These are phyloP conservation scores for Brachyistius frenatus DNA, from an alignment of 2,113 vertebrate genomes.

Conservation along the genomic window DNA sequence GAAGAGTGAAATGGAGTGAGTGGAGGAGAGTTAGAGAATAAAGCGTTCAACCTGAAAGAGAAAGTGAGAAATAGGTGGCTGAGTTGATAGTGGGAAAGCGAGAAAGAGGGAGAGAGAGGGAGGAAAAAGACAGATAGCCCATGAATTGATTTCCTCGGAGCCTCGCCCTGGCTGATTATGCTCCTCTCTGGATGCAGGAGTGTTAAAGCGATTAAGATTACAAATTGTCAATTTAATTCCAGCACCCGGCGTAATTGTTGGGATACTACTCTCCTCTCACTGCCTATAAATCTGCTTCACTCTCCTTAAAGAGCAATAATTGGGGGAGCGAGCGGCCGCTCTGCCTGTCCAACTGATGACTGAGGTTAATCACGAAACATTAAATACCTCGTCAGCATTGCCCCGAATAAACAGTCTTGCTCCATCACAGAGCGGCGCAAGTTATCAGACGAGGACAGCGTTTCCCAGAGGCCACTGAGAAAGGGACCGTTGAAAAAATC, in stretches of 20 bases:
- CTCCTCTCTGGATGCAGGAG: slow-evolving; percentile 62
- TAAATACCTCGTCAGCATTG: slow-evolving; percentile 59
- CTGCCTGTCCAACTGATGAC: slow-evolving; percentile 43
- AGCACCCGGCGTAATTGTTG: slow-evolving; percentile 71
- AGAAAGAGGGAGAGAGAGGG: neutral
- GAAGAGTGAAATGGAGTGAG: slow-evolving; percentile 40
- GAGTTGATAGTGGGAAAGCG: neutral
- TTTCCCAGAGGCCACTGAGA: slow-evolving; percentile 10
- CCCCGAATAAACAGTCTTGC: neutral
- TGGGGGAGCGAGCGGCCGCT: slow-evolving; percentile 39
- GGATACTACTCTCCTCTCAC: slow-evolving; percentile 61
- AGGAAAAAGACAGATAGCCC: slow-evolving; percentile 32
- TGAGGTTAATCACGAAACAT: slow-evolving; percentile 71
- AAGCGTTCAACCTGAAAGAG: slow-evolving; percentile 11
- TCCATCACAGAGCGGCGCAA: slow-evolving; percentile 17
- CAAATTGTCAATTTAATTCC: slow-evolving; percentile 82
- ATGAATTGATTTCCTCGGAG: slow-evolving; percentile 77
- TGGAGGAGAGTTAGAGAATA: slow-evolving; percentile 8
- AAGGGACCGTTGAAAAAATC: neutral
- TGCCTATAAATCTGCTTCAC: slow-evolving; percentile 69
- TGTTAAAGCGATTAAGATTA: slow-evolving; percentile 79
- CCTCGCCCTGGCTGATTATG: slow-evolving; percentile 69
- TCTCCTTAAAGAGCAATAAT: slow-evolving; percentile 76
- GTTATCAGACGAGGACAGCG: slow-evolving; percentile 39
- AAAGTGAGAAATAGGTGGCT: slow-evolving; percentile 21